Evolutionary conservation across 2,113 vertebrate genomes (phyloP), one percentile per base, ranked within the genome.

Genomic region (Pristiophorus japonicus): DNA sequence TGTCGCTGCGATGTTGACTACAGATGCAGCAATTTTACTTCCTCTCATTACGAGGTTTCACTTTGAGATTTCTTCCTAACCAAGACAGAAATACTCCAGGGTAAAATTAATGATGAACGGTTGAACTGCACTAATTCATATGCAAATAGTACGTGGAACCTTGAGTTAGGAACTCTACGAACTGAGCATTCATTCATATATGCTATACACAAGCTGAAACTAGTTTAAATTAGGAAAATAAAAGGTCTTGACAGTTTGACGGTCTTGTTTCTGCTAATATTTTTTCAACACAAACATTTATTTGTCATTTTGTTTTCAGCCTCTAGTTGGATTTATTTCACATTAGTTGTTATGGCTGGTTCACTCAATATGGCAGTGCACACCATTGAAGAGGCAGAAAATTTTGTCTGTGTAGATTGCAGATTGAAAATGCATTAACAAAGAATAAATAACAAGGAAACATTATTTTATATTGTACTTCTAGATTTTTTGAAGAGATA

Each of bases 111-210:
- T 90, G 55, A 90, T 5, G 51, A 59, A 12, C 16, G 30, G 55
- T 90, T 90, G 87, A 59, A 90, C 27, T 62, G 51, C 55, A 51
- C 34, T 90, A 90, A 90, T 90, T 62, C 87, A 14, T 90, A 90
- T 90, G 87, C 87, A 90, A 90, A 51, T 90, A 16, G 27, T 5
- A 59, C 34, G 47, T 59, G 47, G 51, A 88, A 34, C 45, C 47
- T 16, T 27, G 8, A 90, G 87, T 59, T 90, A 59, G 45, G 87
- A 59, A 90, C 30, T 81, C 16, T 38, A 90, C 51, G 27, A 59
- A 27, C 8, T 47, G 30, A 55, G 10, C 27, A 62, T n/a, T n/a
- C n/a, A n/a, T n/a, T n/a, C n/a, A n/a, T 62, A 90, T 55, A 14
- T 16, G 51, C 27, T 30, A 34, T 75, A 59, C 30, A 90, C 27